Conservation (phyloP, 2,113 vertebrate species). For the Dromaius novaehollandiae region DNA sequence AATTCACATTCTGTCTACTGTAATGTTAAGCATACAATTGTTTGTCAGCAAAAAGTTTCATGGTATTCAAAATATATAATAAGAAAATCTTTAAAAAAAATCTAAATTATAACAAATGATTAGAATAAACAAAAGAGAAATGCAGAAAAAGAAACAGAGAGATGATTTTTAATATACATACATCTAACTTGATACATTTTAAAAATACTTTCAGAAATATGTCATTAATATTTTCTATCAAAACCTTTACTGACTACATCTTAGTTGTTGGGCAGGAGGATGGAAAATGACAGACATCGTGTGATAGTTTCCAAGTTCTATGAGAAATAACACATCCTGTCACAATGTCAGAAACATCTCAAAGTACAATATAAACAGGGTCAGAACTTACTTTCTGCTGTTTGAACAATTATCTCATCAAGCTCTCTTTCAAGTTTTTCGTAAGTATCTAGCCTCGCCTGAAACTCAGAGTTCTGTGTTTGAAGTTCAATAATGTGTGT, state of each 20-base stretch:
- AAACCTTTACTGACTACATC: not conserved
- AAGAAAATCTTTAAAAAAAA: not conserved
- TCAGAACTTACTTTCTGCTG: conserved; percentile 90
- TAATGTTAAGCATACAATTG: not conserved
- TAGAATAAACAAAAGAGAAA: not conserved
- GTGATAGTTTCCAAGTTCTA: not conserved
- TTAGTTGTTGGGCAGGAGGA: not conserved
- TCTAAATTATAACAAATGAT: not conserved
- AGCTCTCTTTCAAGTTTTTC: conserved; percentile 94
- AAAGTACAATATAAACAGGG: not conserved
- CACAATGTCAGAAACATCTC: not conserved
- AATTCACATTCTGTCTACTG: not conserved
- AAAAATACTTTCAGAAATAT: not conserved
- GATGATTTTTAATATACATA: not conserved
- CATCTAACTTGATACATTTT: not conserved
- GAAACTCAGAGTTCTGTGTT: conserved; percentile 88
- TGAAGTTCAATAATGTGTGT: conserved; percentile 88
- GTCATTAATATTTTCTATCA: not conserved
- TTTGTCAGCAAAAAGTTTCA: not conserved
- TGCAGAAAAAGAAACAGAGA: not conserved
- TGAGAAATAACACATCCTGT: conserved; percentile 15
- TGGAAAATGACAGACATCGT: not conserved
- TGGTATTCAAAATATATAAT: not conserved
- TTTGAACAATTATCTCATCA: conserved; percentile 95
- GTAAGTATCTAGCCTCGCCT: conserved; percentile 88